Evolutionary conservation across 2,797 vertebrate species (phyloP), one percentile per base, ranked within the genome.

Genomic region (Micromesistius poutassou): DNA sequence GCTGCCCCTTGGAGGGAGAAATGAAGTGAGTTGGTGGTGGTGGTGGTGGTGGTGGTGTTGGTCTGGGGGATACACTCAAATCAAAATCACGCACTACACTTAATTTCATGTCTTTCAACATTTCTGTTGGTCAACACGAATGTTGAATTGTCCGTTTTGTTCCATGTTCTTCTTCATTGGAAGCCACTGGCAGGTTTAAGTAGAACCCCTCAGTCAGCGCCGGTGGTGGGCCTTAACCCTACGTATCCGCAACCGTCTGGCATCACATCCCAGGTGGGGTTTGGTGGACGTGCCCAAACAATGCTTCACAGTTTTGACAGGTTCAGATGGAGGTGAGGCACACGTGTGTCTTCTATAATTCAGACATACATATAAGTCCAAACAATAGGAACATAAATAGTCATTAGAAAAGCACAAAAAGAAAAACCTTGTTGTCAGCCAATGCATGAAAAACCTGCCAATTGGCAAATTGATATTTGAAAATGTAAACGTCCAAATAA

Each of bases 1-100:
- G 30, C 19, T 84, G 85, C 82, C 82, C 83, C 88, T 86, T 85
- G 73, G 81, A 81, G 74, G 55, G 70, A 87, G 40, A 78, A 14
- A 75, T 76, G 2, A 7, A 66, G 16, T 0, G 22, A 22, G 22
- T 72, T 68, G 5, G 75, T 68, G 75, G 76, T 30, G 46, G 13
- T 50, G 75, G 76, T 30, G 46, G 13, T 50, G 46, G 13, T 40
- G 38, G 2, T 40, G 38, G 2, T 40, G 38, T 10, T 40, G 38
- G 12, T 40, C 2, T 10, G 9, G 38, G 38, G 9, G 2, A 10
- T 40, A 40, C 38, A 40, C 9, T 9, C 8, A 12, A 1, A 40
- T 40, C 40, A 13, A 1, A 42, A 42, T 42, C 40, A 12, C 14
- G 2, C 40, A 42, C 40, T 16, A 42, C 10, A 42, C 40, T 3